Conservation (phyloP, 2,113 vertebrate species). For the Sander lucioperca region DNA sequence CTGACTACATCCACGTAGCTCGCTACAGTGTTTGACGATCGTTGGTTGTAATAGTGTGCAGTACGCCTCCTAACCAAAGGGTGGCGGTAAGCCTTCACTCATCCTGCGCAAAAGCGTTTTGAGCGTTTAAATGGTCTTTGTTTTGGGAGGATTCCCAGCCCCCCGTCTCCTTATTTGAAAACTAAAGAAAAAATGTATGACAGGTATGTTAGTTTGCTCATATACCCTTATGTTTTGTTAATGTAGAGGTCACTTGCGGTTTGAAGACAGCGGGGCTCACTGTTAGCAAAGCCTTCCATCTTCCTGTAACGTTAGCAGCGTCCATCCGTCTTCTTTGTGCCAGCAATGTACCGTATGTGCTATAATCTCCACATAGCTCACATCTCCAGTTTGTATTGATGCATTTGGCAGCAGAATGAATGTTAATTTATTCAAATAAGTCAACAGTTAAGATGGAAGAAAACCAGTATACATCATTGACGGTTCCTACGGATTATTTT, state of each 20-base stretch:
- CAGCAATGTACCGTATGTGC: conserved; percentile 15
- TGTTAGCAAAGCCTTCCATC: conserved; percentile 26
- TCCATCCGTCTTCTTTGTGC: conserved; percentile 60
- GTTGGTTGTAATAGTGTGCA: neutral
- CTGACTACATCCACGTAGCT: too few species aligned
- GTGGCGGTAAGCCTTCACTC: conserved; percentile 34
- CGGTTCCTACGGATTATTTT: conserved; percentile 83
- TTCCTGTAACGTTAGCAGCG: conserved; percentile 13
- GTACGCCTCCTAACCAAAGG: conserved; percentile 4
- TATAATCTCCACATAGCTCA: conserved; percentile 15
- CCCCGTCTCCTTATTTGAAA: conserved; percentile 48
- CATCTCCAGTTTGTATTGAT: conserved; percentile 25
- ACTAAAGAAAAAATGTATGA: conserved; percentile 74
- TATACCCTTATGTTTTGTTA: neutral
- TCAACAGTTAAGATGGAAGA: conserved; percentile 83
- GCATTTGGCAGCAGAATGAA: conserved; percentile 61
- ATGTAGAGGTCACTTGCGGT: neutral
- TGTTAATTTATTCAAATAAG: conserved; percentile 77
- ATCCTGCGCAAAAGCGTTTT: neutral
- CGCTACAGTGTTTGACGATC: too few species aligned
- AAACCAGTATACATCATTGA: conserved; percentile 83
- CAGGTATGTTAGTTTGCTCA: conserved; percentile 72
- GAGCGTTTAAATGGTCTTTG: conserved; percentile 79
- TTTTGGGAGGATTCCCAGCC: conserved; percentile 61
- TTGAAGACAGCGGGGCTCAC: neutral